phyloP scores from a whole-genome alignment of 2,113 vertebrate species.

The Cavia aperea region DNA sequence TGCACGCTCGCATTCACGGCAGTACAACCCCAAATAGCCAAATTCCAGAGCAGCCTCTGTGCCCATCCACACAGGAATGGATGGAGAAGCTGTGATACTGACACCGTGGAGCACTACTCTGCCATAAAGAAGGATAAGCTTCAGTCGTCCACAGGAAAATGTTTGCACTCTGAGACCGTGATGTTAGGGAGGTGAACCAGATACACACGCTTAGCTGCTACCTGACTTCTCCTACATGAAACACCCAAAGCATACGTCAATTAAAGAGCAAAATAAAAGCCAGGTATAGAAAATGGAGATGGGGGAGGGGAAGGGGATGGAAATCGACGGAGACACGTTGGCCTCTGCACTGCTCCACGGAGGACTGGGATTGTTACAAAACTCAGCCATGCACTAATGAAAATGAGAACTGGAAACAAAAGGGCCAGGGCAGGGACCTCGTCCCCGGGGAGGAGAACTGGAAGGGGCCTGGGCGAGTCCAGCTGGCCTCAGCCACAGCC shows the following conservation, averaged over 20 bases:
- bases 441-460: neutral
- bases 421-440: neutral
- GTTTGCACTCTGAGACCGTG: neutral
- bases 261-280: neutral
- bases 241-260: neutral
- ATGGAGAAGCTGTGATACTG: neutral
- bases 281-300: neutral
- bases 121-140: neutral
- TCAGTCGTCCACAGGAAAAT: neutral
- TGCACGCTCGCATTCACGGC: neutral
- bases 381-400: neutral
- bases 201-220: neutral
- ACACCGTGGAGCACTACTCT: neutral
- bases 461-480: neutral
- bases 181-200: neutral
- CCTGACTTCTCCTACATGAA: neutral
- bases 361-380: fast-evolving
- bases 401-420: neutral
- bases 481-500: too few relatives aligned
- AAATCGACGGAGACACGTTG: fast-evolving
- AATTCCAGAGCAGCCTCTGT: neutral
- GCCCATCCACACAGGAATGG: neutral
- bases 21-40: neutral
- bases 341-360: neutral
- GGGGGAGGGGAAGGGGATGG: neutral